These are phyloP conservation scores for Dreissena rostriformis DNA, from an alignment of 1,140 invertebrate genomes.

Conservation along the genomic window DNA sequence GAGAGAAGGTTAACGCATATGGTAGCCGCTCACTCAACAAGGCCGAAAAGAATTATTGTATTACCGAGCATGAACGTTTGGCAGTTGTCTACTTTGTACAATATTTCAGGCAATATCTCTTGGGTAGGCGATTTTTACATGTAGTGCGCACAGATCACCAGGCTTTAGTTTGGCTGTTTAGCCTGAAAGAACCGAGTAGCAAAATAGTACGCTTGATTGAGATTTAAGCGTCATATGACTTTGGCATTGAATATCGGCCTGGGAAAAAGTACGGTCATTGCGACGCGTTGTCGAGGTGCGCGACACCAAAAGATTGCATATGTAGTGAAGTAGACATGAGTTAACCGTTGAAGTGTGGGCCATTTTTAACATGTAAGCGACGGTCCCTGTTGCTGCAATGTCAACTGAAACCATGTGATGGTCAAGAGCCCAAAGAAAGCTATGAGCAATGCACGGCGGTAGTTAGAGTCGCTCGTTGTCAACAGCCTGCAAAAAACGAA, in stretches of 20 bases:
- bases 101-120: slow-evolving; percentile 50
- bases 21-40: slow-evolving; percentile 33
- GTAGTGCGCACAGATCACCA: slow-evolving; percentile 55
- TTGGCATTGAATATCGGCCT: slow-evolving; percentile 27
- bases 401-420: not conserved
- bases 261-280: slow-evolving; percentile 61
- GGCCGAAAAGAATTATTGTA: slow-evolving; percentile 50
- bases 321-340: slow-evolving; percentile 3
- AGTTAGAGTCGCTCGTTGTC: not conserved
- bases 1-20: slow-evolving; percentile 56
- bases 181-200: slow-evolving; percentile 46
- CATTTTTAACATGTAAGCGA: not conserved
- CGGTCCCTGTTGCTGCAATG: not conserved
- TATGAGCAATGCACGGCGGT: not conserved
- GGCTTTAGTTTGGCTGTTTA: slow-evolving; percentile 54
- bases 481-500: no score
- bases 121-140: slow-evolving; percentile 39
- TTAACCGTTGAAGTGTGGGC: slow-evolving; percentile 5
- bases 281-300: slow-evolving; percentile 60
- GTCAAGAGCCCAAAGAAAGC: not conserved
- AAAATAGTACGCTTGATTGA: slow-evolving; percentile 55
- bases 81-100: slow-evolving; percentile 40
- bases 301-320: not conserved
- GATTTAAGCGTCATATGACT: slow-evolving; percentile 12
- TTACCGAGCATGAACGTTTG: slow-evolving; percentile 33